phyloP scores from a whole-genome alignment of 2,797 vertebrate genomes.

The Tamandua tetradactyla region DNA sequence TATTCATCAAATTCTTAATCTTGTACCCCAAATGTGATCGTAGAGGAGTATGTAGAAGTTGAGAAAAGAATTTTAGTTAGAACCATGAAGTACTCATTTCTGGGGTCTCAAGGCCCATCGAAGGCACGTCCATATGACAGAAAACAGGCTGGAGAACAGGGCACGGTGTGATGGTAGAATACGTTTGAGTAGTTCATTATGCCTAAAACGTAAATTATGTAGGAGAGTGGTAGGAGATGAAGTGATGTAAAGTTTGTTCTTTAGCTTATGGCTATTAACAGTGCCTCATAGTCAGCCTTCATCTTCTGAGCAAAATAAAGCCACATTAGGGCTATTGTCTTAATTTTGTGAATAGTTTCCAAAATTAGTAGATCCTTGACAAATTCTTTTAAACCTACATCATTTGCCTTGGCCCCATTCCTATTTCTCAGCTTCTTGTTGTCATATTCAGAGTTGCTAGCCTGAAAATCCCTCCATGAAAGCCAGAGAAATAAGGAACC shows the following conservation, averaged over 20 bases:
- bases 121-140: not conserved
- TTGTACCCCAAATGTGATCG: slow-evolving; percentile 7
- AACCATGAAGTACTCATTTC: not conserved
- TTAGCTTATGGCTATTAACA: not conserved
- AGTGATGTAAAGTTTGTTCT: not conserved
- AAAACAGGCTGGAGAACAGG: not conserved
- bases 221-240: not conserved
- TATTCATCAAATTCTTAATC: not conserved
- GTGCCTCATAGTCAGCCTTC: not conserved
- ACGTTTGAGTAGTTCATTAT: not conserved
- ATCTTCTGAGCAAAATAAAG: not conserved
- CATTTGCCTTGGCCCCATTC: not conserved
- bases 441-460: not conserved
- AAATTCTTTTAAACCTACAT: not conserved
- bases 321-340: not conserved
- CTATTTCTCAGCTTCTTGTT: not conserved
- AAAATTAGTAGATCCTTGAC: slow-evolving; percentile 34
- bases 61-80: not conserved
- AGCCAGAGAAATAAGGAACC: not conserved
- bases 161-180: not conserved
- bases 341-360: slow-evolving; percentile 42
- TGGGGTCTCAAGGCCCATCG: not conserved
- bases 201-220: not conserved
- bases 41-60: not conserved
- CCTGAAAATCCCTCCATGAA: not conserved